Percentiles rank a stretch among this genome's conserved stretches.
These are phyloP conservation scores for Melanogrammus aeglefinus DNA, from an alignment of 2,797 vertebrate genomes.

Conservation along the genomic window DNA sequence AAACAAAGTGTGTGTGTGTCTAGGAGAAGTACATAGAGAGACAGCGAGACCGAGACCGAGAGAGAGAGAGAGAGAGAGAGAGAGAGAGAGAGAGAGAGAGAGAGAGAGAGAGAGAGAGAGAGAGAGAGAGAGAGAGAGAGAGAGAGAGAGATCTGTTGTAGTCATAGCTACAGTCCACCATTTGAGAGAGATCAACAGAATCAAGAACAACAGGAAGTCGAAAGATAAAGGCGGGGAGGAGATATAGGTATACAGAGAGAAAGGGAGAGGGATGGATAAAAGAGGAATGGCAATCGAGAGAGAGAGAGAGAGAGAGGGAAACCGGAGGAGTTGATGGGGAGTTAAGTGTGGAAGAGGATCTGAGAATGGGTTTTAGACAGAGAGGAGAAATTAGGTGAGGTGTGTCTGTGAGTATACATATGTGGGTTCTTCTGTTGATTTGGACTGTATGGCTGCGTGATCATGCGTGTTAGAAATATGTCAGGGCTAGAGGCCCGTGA, in stretches of 20 bases:
- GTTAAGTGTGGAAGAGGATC: constrained; percentile 41
- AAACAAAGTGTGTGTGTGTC: constrained; percentile 65
- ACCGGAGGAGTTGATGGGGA: constrained; percentile 38
- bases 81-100: constrained; percentile 59
- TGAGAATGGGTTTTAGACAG: constrained; percentile 53
- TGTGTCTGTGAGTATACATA: constrained; percentile 38
- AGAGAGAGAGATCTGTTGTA: constrained; percentile 52
- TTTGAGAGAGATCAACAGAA: constrained; percentile 66
- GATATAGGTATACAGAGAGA: constrained; percentile 38
- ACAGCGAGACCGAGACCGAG: constrained; percentile 64
- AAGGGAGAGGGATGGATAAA: constrained; percentile 29
- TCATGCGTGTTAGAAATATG: constrained; percentile 66
- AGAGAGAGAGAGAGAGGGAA: constrained; percentile 12
- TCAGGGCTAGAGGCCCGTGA: constrained; percentile 37
- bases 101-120: constrained; percentile 55
- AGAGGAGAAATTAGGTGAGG: constrained; percentile 41
- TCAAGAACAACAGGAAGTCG: constrained; percentile 75
- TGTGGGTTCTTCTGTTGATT: constrained; percentile 23
- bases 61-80: constrained; percentile 38
- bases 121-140: constrained; percentile 52
- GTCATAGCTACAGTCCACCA: constrained; percentile 55
- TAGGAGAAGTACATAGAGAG: constrained; percentile 60
- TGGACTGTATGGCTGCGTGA: constrained; percentile 36
- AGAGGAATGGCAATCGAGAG: constrained; percentile 9
- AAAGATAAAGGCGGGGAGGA: constrained; percentile 72